Percentiles rank a stretch among this genome's conserved stretches.
Conservation (phyloP, 1,140 invertebrate species). For the Thaumatotibia leucotreta region DNA sequence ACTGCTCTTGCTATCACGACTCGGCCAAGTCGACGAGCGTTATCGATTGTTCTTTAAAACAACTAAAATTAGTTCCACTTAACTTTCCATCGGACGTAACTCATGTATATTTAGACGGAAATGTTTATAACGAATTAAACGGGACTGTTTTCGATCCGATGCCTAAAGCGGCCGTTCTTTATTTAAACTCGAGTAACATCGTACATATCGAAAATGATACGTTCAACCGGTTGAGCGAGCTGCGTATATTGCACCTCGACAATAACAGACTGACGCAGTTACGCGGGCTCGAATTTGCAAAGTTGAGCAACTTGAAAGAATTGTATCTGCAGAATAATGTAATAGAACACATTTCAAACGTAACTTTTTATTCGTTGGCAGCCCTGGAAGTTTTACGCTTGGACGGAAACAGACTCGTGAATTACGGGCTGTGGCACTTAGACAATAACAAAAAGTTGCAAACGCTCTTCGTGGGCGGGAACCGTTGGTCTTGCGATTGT, state of each 20-base stretch:
- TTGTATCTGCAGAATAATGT: conserved; percentile 92
- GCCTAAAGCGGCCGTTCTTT: conserved; percentile 89
- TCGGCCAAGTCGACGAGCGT: conserved; percentile 91
- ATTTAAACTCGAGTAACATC: conserved; percentile 89
- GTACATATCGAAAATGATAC: conserved; percentile 89
- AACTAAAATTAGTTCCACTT: conserved; percentile 82
- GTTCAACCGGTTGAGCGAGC: conserved; percentile 87
- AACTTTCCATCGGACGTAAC: conserved; percentile 92
- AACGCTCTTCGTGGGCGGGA: conserved; percentile 80
- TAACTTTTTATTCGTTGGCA: conserved; percentile 85
- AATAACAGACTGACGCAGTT: conserved; percentile 87
- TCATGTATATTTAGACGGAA: conserved; percentile 92
- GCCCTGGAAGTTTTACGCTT: conserved; percentile 88
- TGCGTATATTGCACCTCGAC: conserved; percentile 89
- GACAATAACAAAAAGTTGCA: conserved; percentile 81
- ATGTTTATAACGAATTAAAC: conserved; percentile 84
- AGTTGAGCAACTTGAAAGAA: conserved; percentile 86
- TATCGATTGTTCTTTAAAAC: conserved; percentile 86
- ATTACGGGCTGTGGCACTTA: conserved; percentile 88
- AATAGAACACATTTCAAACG: conserved; percentile 86
- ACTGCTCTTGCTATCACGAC: conserved; percentile 92
- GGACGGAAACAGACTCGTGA: conserved; percentile 88
- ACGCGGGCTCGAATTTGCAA: conserved; percentile 89
- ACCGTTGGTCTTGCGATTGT: conserved; percentile 93
- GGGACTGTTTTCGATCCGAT: conserved; percentile 90